Conservation (phyloP, 1,140 invertebrate genomes). For the Antheraea pernyi region DNA sequence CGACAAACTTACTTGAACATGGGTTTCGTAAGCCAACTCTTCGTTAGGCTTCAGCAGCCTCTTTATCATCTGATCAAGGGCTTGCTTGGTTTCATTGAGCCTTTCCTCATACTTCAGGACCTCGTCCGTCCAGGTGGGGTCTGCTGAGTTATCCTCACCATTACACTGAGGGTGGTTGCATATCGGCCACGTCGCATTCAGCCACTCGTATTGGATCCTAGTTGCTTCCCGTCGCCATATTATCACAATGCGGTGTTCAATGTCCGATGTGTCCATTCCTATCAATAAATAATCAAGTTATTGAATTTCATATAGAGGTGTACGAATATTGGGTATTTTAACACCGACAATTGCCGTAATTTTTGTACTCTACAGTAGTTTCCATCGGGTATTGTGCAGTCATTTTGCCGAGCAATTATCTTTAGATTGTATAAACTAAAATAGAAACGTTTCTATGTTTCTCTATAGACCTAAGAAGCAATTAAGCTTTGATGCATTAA, state of each 20-base stretch:
- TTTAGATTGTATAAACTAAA: no score
- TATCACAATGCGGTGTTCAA: constrained; percentile 88
- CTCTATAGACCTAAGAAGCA: no score
- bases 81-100: constrained; percentile 86
- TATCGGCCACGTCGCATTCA: constrained; percentile 84
- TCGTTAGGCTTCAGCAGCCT: constrained; percentile 86
- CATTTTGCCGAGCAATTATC: no score
- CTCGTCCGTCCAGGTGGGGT: constrained; percentile 34
- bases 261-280: constrained; percentile 78
- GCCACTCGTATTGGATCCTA: constrained; percentile 95
- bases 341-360: no score
- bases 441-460: no score
- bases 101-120: constrained; percentile 47
- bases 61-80: constrained; percentile 86
- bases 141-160: constrained; percentile 9
- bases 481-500: no score
- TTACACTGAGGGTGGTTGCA: constrained; percentile 69
- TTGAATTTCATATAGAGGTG: no score
- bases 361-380: no score
- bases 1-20: constrained; percentile 76
- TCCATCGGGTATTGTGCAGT: no score
- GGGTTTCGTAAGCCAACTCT: constrained; percentile 85
- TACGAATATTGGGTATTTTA: no score
- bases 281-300: not conserved
- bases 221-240: constrained; percentile 93